Evolutionary conservation across 2,113 vertebrate species (phyloP).

Genomic region (Sorex araneus): DNA sequence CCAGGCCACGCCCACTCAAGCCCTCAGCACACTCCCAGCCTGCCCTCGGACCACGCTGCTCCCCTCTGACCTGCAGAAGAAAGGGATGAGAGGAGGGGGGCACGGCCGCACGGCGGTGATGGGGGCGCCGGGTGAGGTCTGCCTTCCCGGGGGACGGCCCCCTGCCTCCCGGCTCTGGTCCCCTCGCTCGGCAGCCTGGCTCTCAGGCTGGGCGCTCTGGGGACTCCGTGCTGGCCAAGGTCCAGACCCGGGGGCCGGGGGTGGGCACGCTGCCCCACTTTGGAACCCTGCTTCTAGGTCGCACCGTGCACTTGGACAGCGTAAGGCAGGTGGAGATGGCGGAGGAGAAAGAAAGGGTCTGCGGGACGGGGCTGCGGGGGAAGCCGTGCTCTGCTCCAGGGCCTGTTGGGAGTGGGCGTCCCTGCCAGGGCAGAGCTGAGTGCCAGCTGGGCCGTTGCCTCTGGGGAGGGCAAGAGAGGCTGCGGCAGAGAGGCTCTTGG

Average conservation of each 20-base stretch:
- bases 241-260: neutral
- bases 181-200: neutral
- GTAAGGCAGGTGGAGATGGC: neutral
- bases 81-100: neutral
- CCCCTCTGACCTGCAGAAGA: neutral
- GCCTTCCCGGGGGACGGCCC: neutral
- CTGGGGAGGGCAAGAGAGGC: neutral
- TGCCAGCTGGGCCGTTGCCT: neutral
- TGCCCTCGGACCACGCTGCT: neutral
- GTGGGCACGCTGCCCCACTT: neutral
- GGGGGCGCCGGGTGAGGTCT: too few relatives aligned
- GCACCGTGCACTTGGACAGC: neutral
- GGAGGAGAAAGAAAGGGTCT: constrained; percentile 17
- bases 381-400: neutral
- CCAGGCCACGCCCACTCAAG: neutral
- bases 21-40: neutral
- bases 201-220: neutral
- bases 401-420: neutral
- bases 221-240: neutral
- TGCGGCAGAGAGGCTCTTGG: neutral
- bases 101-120: too few relatives aligned
- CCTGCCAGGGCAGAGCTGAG: neutral
- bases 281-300: neutral
- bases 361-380: neutral
- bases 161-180: neutral